These are phyloP conservation scores for Lepidothrix coronata DNA, from an alignment of 2,113 vertebrate species.

Conservation along the genomic window DNA sequence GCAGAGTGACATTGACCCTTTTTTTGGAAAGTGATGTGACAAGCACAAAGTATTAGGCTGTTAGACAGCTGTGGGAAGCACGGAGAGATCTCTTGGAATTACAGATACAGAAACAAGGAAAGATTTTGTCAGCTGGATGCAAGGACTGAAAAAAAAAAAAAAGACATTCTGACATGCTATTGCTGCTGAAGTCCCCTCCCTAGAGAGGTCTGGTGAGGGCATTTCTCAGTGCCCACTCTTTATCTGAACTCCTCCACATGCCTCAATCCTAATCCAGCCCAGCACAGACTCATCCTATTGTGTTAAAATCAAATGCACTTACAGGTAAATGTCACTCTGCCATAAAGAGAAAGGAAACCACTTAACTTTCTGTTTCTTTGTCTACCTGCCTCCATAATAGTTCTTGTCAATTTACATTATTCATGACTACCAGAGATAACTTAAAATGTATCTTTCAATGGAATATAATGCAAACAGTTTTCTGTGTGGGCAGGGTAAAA, in stretches of 20 bases:
- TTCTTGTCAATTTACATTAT: constrained; percentile 70
- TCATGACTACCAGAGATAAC: constrained; percentile 48
- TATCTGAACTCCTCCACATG: constrained; percentile 61
- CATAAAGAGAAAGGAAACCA: constrained; percentile 58
- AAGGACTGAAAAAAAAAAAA: background rate
- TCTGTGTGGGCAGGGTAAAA: constrained; percentile 54
- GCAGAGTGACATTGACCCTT: constrained; percentile 26
- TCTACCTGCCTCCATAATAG: constrained; percentile 49
- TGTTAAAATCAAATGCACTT: constrained; percentile 63
- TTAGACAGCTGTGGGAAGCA: constrained; percentile 59
- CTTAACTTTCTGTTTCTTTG: constrained; percentile 64
- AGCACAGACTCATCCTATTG: constrained; percentile 57
- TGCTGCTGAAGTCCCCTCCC: constrained; percentile 42
- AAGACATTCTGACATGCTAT: constrained; percentile 51
- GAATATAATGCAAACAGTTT: constrained; percentile 47
- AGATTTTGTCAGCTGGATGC: constrained; percentile 57
- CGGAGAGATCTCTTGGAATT: constrained; percentile 57
- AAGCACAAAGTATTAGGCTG: constrained; percentile 40
- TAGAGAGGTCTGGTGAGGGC: constrained; percentile 57
- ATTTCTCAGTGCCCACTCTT: constrained; percentile 65
- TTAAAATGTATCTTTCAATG: constrained; percentile 44
- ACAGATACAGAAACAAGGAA: constrained; percentile 45
- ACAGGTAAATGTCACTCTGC: constrained; percentile 65
- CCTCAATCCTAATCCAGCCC: constrained; percentile 59
- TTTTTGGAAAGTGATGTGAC: constrained; percentile 47